These are phyloP conservation scores for Pelobates fuscus DNA, from an alignment of 2,113 vertebrate species.

Conservation along the genomic window DNA sequence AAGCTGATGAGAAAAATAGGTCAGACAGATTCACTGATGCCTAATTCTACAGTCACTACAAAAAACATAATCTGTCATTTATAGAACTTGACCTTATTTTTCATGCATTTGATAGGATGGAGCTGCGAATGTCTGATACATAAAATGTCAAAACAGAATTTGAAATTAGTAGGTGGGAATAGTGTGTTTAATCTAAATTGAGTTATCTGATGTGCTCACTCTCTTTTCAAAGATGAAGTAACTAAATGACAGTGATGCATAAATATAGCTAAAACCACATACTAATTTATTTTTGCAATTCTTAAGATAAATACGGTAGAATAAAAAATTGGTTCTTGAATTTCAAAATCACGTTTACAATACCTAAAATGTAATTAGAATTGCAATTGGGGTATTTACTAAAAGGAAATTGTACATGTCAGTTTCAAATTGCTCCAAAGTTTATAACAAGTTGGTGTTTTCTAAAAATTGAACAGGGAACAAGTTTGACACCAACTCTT, in stretches of 20 bases:
- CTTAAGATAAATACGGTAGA: too few relatives aligned
- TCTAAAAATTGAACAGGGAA: too few relatives aligned
- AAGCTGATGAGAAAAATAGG: neutral
- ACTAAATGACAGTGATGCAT: neutral
- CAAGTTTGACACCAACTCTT: too few relatives aligned
- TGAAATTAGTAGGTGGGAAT: neutral
- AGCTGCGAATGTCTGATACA: neutral
- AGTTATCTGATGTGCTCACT: neutral
- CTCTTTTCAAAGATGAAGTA: constrained; percentile 1
- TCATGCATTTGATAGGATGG: neutral
- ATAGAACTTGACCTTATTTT: constrained; percentile 16
- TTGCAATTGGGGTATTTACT: too few relatives aligned
- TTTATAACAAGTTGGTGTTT: too few relatives aligned
- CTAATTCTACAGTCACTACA: neutral
- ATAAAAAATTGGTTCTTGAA: too few relatives aligned
- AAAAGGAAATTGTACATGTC: too few relatives aligned
- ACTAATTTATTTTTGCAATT: too few relatives aligned
- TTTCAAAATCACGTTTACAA: too few relatives aligned
- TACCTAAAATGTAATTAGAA: too few relatives aligned
- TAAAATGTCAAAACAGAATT: constrained; percentile 8
- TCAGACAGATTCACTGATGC: neutral
- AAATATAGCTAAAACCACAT: neutral
- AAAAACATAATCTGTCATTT: neutral
- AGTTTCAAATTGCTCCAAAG: too few relatives aligned
- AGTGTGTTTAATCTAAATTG: neutral